Evolutionary conservation across 2,888 invertebrate genomes (phyloP), one percentile per base, ranked within the genome.

Genomic region (Nomada lathburiana): DNA sequence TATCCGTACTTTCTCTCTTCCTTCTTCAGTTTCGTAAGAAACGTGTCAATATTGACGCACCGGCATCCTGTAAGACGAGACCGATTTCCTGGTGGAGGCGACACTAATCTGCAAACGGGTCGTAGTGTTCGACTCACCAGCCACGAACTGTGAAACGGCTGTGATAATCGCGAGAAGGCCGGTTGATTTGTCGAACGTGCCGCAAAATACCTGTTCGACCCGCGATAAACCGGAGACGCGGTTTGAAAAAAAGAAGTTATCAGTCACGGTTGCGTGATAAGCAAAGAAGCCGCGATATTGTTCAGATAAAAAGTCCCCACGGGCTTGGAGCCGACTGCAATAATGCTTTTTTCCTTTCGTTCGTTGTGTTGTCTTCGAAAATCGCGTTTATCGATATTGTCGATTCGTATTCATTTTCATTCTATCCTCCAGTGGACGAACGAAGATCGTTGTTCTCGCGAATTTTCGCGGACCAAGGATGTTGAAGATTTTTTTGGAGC

Each of bases 11-110:
- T 23, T 64, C 26, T 26, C 52, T 62, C 53, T 50, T 23, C 18
- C 57, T 47, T 47, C 4, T 29, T 47, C 47, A 11, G 50, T 89
- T 91, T 92, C 88, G 87, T 86, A 89, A 91, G 89, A 89, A 89
- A 91, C 84, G 83, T 88, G 92, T 91, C 90, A 92, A 92, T 92
- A 92, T 92, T 92, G 91, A 91, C 91, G 79, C 83, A 83, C 73
- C 70, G 80, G 88, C 85, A 90, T 91, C 89, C 90, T 90, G 91
- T 91, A 91, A 92, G 89, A 82, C 88, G 88, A 92, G 90, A 90
- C 85, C 89, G 86, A 89, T 91, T 92, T 91, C 90, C 86, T 82
- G 81, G 86, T 85, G 74, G 75, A 78, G 88, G 73, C 71, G 80
- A 60, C 80, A 77, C 70, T 76, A 73, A 80, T 86, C 74, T 57